Conservation (phyloP, 2,113 vertebrate genomes). For the Aptenodytes patagonicus region DNA sequence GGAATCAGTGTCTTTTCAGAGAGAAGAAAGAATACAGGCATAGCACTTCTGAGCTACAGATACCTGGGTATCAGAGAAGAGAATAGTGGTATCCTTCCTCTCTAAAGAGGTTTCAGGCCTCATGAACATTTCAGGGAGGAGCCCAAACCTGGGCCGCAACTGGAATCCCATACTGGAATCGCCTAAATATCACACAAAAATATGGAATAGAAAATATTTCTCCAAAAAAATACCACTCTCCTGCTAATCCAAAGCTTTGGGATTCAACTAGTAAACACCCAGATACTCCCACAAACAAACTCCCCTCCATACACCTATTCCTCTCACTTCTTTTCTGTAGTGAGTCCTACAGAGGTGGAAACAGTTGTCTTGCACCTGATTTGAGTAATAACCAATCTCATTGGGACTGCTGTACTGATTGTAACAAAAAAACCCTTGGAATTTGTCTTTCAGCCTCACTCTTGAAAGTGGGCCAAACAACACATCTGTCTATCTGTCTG, state of each 20-base stretch:
- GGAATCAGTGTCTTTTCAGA: neutral
- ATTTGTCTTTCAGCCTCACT: neutral
- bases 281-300: neutral
- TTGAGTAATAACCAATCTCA: neutral
- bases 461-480: neutral
- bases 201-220: neutral
- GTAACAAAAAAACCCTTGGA: neutral
- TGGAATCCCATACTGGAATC: neutral
- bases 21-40: neutral
- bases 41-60: neutral
- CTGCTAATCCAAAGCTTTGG: neutral
- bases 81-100: neutral
- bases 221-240: neutral
- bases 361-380: neutral
- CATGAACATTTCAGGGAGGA: neutral
- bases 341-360: neutral
- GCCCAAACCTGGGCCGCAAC: neutral
- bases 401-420: neutral
- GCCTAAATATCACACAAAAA: neutral
- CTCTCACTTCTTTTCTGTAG: neutral
- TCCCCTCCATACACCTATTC: neutral
- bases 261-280: neutral
- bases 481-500: neutral
- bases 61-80: neutral
- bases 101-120: neutral